A percentile compares a stretch with the other conserved stretches of the same genome.
Evolutionary conservation across 2,797 vertebrate species (phyloP).

Genomic region (Xerus rutilus): DNA sequence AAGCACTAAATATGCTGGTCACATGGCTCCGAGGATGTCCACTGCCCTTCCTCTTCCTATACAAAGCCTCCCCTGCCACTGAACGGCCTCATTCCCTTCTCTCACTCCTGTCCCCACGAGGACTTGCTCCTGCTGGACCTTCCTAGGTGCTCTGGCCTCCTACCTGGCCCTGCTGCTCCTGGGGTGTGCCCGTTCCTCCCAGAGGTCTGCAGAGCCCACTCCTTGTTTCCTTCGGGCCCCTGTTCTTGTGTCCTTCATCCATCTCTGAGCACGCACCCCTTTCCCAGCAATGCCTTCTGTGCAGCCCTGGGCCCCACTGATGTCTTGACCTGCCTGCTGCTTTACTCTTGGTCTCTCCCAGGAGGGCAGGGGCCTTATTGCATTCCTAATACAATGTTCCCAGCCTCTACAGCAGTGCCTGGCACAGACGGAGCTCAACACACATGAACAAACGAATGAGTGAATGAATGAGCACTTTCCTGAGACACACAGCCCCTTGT

Average conservation of each 20-base stretch:
- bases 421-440: not conserved
- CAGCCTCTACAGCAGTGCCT: not conserved
- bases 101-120: not conserved
- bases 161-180: too few relatives aligned
- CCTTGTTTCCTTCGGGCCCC: not conserved
- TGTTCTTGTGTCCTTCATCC: not conserved
- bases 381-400: not conserved
- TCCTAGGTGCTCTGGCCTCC: not conserved
- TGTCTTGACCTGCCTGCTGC: not conserved
- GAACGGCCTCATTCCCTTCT: accelerated
- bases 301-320: accelerated
- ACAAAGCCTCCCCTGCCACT: not conserved
- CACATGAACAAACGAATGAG: not conserved
- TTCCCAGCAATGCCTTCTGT: not conserved
- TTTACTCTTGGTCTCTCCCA: not conserved
- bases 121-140: not conserved
- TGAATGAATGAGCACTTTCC: not conserved
- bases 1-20: too few relatives aligned
- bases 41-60: accelerated
- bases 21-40: not conserved
- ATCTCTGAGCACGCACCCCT: accelerated
- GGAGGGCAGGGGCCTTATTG: not conserved
- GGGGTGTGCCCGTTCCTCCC: not conserved
- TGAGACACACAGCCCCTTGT: not conserved
- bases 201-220: not conserved